Base-by-base conservation (phyloP, 2,888 invertebrate species). In the Melangyna quadrimaculata region DNA sequence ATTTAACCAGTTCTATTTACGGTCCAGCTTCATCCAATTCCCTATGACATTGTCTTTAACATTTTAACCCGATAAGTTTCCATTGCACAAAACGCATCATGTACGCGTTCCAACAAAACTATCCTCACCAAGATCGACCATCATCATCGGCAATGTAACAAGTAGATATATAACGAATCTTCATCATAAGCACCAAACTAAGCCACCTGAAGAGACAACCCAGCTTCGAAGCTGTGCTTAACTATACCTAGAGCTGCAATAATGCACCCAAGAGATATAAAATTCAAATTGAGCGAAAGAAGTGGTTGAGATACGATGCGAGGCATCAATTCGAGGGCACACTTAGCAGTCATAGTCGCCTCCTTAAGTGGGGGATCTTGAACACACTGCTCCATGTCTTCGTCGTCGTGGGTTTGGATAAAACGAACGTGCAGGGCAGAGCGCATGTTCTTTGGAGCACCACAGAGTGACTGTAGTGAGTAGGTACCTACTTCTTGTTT, bases 231-330 rank as follows among this genome's bases (percentile, higher is more conserved):
- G 53, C 17, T 24, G 32, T n/a, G 48, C 57, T 51, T 51, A 65
- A 75, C 32, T 57, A 22, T 48, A 51, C 10, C 1, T 10, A 70
- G 73, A 59, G 63, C 59, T n/a, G 6, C 24, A 14, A 24, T 14
- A 24, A 24, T 81, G 57, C 73, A 63, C 73, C 78, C 43, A 81
- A 78, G 55, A 86, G 77, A 86, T 86, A 81, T 70, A 86, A 86
- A 86, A 86, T 86, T 86, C 80, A 86, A 86, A 86, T 86, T 73
- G 86, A 86, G 86, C 81, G 81, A 72, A 32, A 86, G 86, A 86
- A 86, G 86, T 86, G 80, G 81, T 81, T 86, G 81, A 81, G 86
- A 86, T 86, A 86, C 78, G 86, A 86, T 86, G 81, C 78, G 80
- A 63, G 57, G 77, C 84, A 80, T 86, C 84, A 80, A 43, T 69